Evolutionary conservation across 2,113 vertebrate genomes (phyloP).

Genomic region (Proteles cristata): DNA sequence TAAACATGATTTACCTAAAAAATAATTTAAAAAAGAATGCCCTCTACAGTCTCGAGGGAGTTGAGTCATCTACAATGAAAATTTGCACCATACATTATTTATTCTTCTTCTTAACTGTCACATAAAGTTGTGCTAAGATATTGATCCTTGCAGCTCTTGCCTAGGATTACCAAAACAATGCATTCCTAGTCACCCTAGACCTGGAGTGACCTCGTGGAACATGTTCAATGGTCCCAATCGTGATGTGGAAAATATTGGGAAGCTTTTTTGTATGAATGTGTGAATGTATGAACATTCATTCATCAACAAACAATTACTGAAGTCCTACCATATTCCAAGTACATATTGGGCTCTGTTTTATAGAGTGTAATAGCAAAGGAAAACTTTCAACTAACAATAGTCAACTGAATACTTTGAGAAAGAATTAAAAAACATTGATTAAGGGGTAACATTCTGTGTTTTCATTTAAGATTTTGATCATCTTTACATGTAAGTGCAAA

Average conservation of each 20-base stretch:
- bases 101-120: neutral
- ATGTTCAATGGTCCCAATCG: neutral
- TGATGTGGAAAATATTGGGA: neutral
- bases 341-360: neutral
- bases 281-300: neutral
- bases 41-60: neutral
- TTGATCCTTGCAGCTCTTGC: neutral
- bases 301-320: neutral
- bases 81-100: neutral
- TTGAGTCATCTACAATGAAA: neutral
- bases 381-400: neutral
- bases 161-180: neutral
- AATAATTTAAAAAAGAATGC: neutral
- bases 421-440: neutral
- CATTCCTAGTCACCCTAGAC: neutral
- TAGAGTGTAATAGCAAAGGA: neutral
- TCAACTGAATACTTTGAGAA: neutral
- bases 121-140: neutral
- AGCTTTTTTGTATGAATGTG: neutral
- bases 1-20: constrained; percentile 10
- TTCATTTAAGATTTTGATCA: neutral
- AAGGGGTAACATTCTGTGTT: neutral
- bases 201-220: neutral
- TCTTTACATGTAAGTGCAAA: neutral
- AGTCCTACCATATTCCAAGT: neutral